Conservation (phyloP, 1,140 invertebrate species). For the Amyelois transitella region DNA sequence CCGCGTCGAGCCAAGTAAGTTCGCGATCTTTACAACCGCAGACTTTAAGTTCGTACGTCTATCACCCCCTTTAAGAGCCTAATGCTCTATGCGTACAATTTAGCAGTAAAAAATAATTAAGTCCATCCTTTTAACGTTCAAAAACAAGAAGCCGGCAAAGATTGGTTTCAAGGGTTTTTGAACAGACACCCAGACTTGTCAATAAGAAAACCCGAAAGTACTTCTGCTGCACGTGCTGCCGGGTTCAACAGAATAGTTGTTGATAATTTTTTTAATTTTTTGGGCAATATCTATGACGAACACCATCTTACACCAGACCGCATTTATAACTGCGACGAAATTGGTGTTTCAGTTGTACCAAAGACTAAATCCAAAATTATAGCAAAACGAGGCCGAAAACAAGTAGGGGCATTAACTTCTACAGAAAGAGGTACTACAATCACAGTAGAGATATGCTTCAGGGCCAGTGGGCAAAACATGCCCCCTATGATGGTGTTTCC, state of each 20-base stretch:
- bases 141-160: slow-evolving; percentile 13
- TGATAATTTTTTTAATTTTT: slow-evolving; percentile 19
- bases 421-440: slow-evolving; percentile 36
- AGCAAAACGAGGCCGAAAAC: slow-evolving; percentile 33
- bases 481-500: slow-evolving; percentile 37
- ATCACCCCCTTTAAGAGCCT: no score
- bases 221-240: slow-evolving; percentile 25
- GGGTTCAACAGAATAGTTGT: slow-evolving; percentile 29
- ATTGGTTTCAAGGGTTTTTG: slow-evolving; percentile 21
- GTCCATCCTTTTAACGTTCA: not conserved
- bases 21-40: no score
- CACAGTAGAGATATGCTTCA: slow-evolving; percentile 48
- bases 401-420: slow-evolving; percentile 28
- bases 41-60: no score
- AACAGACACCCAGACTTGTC: slow-evolving; percentile 22
- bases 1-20: no score
- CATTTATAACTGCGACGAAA: slow-evolving; percentile 45
- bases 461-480: slow-evolving; percentile 36
- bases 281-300: slow-evolving; percentile 18
- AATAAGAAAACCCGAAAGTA: slow-evolving; percentile 27
- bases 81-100: not conserved
- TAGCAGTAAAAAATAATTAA: not conserved
- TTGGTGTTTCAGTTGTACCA: slow-evolving; percentile 46
- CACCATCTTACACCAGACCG: slow-evolving; percentile 18
- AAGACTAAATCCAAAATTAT: slow-evolving; percentile 25